These are phyloP conservation scores for Phylloscopus trochilus DNA, from an alignment of 2,113 vertebrate species.

Conservation along the genomic window DNA sequence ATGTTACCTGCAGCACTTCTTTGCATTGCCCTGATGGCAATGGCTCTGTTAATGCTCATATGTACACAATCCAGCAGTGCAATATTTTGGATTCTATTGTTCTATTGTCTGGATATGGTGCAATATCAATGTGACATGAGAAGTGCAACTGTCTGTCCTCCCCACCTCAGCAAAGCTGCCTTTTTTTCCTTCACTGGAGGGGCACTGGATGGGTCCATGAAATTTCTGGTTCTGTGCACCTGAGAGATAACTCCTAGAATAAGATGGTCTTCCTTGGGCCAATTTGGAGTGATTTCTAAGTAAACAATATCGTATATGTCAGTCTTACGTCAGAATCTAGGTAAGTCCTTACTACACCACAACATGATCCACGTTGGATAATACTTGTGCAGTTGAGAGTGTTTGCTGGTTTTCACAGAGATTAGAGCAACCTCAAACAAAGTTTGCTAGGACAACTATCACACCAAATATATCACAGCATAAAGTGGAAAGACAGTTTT, in stretches of 20 bases:
- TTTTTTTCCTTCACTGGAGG: neutral
- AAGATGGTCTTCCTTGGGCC: neutral
- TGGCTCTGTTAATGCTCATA: neutral
- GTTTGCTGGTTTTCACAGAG: neutral
- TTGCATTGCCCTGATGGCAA: neutral
- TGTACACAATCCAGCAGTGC: neutral
- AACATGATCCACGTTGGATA: neutral
- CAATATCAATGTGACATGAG: neutral
- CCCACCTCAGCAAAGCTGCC: neutral
- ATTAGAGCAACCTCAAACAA: neutral
- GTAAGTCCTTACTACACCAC: neutral
- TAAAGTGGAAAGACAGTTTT: constrained; percentile 24
- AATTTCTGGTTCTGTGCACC: neutral
- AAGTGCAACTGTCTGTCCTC: neutral
- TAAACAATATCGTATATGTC: neutral
- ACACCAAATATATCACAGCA: neutral
- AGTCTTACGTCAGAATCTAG: neutral
- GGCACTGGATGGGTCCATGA: neutral
- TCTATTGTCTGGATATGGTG: neutral
- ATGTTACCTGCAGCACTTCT: neutral
- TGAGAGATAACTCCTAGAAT: neutral
- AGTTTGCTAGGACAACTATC: neutral
- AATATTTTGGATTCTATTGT: neutral
- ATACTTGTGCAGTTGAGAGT: neutral
- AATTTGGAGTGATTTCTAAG: neutral